Evolutionary conservation across 2,888 invertebrate species (phyloP).

Genomic region (Lithodes maja): DNA sequence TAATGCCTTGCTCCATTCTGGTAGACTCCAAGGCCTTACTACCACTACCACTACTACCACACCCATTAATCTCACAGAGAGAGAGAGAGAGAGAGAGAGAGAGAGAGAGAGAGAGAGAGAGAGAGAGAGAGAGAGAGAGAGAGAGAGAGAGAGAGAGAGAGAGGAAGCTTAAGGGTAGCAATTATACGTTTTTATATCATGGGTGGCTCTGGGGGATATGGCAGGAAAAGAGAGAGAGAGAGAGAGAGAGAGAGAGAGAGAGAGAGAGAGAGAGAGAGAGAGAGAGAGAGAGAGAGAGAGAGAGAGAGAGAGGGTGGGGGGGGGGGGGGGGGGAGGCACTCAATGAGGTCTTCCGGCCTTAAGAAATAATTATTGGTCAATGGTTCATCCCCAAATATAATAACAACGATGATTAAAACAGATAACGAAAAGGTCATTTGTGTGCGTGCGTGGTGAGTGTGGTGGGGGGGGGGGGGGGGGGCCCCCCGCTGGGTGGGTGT

Average conservation of each 20-base stretch:
- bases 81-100: neutral
- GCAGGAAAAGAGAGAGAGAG: neutral
- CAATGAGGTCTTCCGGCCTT: no score
- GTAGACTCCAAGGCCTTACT: no score
- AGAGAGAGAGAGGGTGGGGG: neutral
- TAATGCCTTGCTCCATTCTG: no score
- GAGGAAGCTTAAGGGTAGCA: neutral
- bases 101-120: neutral
- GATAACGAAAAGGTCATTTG: no score
- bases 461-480: neutral
- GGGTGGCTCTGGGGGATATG: neutral
- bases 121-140: neutral
- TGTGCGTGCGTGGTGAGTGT: no score
- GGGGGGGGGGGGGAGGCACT: neutral
- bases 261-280: conserved; percentile 5
- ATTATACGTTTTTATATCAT: neutral
- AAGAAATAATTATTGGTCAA: no score
- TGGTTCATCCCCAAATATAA: no score
- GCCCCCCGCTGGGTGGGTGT: neutral
- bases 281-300: neutral
- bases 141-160: neutral
- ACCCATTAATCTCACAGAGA: neutral
- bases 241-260: neutral
- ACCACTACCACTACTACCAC: no score
- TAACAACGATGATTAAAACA: no score